These are phyloP conservation scores for Paramormyrops kingsleyae DNA, from an alignment of 2,113 vertebrate species.

Conservation along the genomic window DNA sequence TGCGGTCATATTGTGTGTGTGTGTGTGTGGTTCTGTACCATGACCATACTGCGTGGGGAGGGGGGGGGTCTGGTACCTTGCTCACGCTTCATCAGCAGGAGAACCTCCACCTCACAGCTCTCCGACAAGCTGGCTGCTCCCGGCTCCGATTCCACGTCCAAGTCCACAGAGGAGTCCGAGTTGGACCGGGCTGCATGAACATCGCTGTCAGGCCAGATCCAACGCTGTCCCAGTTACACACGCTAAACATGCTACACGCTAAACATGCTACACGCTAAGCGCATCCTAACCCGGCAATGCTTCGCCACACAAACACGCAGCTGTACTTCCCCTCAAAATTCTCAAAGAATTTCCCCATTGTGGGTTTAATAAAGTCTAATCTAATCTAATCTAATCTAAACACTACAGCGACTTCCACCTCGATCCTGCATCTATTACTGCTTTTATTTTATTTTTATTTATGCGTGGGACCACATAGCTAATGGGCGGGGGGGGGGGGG, in stretches of 20 bases:
- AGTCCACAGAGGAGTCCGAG: slow-evolving; percentile 94
- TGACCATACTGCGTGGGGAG: not conserved
- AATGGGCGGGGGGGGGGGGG: not conserved
- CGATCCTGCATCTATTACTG: not conserved
- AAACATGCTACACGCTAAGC: not conserved
- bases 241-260: not conserved
- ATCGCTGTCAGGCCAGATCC: not conserved
- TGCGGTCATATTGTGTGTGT: not conserved
- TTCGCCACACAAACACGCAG: not conserved
- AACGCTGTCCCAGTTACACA: not conserved
- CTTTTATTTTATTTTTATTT: not conserved
- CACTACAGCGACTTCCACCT: not conserved
- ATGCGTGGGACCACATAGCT: not conserved
- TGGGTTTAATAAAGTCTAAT: too few relatives aligned
- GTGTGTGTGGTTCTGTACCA: not conserved
- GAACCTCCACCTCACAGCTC: slow-evolving; percentile 85
- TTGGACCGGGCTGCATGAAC: slow-evolving; percentile 68
- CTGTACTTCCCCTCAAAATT: not conserved
- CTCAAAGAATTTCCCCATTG: too few relatives aligned
- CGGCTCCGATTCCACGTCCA: slow-evolving; percentile 94
- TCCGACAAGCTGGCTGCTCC: slow-evolving; percentile 86
- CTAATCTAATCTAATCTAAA: too few relatives aligned
- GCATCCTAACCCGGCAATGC: not conserved
- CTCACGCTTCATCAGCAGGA: slow-evolving; percentile 89
- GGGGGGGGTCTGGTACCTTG: slow-evolving; percentile 63